Evolutionary conservation across 2,888 invertebrate species (phyloP).

Genomic region (Parnassius orleans): DNA sequence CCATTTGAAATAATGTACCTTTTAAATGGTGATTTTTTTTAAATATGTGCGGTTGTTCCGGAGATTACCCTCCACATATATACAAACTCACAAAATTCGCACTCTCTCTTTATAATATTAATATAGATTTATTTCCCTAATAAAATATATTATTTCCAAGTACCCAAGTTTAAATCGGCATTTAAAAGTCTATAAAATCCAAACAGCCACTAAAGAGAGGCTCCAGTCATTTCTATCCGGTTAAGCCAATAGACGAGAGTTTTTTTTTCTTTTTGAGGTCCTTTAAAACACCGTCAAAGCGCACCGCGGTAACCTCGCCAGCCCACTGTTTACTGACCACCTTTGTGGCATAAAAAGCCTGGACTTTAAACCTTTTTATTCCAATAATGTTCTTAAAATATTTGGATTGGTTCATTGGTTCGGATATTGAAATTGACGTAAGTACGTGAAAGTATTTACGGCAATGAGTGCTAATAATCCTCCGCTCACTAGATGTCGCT

Average conservation of each 20-base stretch:
- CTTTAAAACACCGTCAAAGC: constrained; percentile 26
- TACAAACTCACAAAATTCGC: too few species aligned
- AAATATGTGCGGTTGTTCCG: too few species aligned
- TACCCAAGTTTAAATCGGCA: constrained; percentile 9
- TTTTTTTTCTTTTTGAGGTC: constrained; percentile 10
- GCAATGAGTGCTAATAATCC: too few species aligned
- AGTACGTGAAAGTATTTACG: neutral
- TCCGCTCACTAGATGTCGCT: too few species aligned
- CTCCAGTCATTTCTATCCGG: constrained; percentile 6
- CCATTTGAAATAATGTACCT: too few species aligned
- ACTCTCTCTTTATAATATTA: too few species aligned
- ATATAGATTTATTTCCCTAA: too few species aligned
- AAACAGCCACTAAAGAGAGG: constrained; percentile 17
- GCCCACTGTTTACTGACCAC: constrained; percentile 25
- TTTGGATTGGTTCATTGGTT: constrained; percentile 18
- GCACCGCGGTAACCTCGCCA: constrained; percentile 15
- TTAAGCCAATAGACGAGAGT: constrained; percentile 18
- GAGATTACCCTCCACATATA: too few species aligned
- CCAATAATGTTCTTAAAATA: constrained; percentile 24
- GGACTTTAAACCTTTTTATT: constrained; percentile 20
- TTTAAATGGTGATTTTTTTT: too few species aligned
- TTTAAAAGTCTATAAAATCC: constrained; percentile 18
- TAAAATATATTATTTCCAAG: too few species aligned
- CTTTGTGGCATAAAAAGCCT: constrained; percentile 22
- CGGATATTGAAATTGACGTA: constrained; percentile 8